These are phyloP conservation scores for Megaceryle maxima DNA, from an alignment of 2,113 vertebrate species.

Conservation along the genomic window DNA sequence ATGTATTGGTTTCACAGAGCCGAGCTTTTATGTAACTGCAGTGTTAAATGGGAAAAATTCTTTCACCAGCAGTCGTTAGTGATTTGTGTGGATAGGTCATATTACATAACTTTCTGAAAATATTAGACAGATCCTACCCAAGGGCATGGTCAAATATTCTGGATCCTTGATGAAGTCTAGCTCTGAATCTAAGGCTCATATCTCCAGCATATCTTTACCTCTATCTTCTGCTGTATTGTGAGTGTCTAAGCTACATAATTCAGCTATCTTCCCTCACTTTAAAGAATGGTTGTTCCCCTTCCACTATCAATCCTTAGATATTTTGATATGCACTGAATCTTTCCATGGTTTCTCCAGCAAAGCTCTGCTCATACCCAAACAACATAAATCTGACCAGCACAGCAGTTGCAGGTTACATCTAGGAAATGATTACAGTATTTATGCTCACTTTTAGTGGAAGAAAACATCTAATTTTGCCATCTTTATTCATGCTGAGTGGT, in stretches of 20 bases:
- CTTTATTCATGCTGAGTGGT: neutral
- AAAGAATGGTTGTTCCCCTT: neutral
- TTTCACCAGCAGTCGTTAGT: neutral
- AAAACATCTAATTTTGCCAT: neutral
- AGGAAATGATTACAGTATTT: neutral
- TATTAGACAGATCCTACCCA: neutral
- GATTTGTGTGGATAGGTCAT: neutral
- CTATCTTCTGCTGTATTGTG: neutral
- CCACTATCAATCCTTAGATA: neutral
- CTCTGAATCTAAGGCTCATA: neutral
- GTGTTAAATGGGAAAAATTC: neutral
- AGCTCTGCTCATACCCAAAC: neutral
- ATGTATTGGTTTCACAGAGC: neutral
- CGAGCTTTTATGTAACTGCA: neutral
- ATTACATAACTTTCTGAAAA: neutral
- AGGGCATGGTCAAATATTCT: neutral
- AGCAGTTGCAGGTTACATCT: neutral
- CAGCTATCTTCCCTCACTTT: neutral
- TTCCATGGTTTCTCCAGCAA: neutral
- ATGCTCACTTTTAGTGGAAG: neutral
- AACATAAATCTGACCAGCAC: neutral
- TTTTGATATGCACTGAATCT: neutral
- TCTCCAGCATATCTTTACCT: neutral
- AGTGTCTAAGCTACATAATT: neutral
- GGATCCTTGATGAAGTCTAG: neutral